These are phyloP conservation scores for Poeciliopsis paucimaculata DNA, from an alignment of 2,797 vertebrate genomes.

Conservation along the genomic window DNA sequence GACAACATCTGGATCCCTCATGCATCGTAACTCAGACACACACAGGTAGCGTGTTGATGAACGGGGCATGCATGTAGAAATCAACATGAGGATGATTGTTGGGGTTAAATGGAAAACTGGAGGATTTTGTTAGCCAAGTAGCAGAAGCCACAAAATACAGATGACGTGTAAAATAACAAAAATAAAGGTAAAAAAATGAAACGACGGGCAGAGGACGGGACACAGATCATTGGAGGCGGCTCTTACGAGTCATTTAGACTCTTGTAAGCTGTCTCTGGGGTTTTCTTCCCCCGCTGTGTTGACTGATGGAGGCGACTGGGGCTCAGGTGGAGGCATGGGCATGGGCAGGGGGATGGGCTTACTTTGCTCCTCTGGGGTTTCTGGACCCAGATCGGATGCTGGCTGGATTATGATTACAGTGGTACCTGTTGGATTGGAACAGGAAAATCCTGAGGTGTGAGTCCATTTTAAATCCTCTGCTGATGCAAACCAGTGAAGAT, in stretches of 20 bases:
- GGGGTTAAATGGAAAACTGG: constrained; percentile 4
- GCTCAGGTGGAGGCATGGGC: constrained; percentile 57
- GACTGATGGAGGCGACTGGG: constrained; percentile 32
- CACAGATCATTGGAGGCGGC: constrained; percentile 11
- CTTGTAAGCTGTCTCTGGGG: constrained; percentile 73
- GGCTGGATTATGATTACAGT: constrained; percentile 82
- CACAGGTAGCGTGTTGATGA: background rate
- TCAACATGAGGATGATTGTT: background rate
- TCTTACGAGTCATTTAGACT: constrained; percentile 85
- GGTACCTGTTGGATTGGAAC: constrained; percentile 75
- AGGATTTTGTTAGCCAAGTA: constrained; percentile 9
- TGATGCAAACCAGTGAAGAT: background rate
- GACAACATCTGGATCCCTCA: constrained; percentile 3
- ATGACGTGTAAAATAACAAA: constrained; percentile 2
- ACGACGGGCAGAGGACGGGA: background rate
- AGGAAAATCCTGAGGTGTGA: constrained; percentile 39
- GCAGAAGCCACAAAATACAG: constrained; percentile 19
- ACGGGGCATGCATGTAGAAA: constrained; percentile 35
- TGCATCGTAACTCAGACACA: background rate
- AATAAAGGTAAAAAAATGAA: background rate
- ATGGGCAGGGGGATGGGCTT: constrained; percentile 64
- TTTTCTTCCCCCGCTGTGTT: constrained; percentile 60
- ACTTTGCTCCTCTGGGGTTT: constrained; percentile 57
- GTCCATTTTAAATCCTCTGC: constrained; percentile 13
- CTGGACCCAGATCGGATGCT: constrained; percentile 64